Conservation (phyloP, 2,888 invertebrate genomes). For the Macrophya alboannulata region DNA sequence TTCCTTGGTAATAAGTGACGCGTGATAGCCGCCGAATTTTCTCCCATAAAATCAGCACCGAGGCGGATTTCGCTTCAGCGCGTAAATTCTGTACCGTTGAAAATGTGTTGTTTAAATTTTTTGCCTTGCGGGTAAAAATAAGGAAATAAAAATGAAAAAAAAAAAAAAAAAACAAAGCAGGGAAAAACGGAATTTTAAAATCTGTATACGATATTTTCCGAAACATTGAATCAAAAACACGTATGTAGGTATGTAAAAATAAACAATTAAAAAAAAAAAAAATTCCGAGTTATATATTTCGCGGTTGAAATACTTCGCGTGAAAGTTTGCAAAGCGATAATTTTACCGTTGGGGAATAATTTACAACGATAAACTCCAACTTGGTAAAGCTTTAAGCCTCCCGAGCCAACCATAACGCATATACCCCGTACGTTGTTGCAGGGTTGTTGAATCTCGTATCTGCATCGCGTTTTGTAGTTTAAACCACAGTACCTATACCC, state of each 20-base stretch:
- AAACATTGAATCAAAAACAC: background rate
- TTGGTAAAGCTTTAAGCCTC: conserved; percentile 27
- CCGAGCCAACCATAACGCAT: conserved; percentile 7
- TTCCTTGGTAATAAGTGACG: conserved; percentile 17
- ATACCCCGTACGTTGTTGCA: background rate
- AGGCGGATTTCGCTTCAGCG: background rate
- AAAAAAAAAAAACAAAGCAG: too few species aligned
- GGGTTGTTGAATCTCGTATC: conserved; percentile 23
- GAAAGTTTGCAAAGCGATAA: background rate
- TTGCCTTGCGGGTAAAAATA: background rate
- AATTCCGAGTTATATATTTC: background rate
- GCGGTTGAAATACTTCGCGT: background rate
- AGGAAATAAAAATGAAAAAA: background rate
- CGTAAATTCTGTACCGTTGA: background rate
- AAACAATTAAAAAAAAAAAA: background rate
- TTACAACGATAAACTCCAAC: conserved; percentile 8
- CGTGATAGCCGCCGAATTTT: background rate
- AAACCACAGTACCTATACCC: conserved; percentile 12
- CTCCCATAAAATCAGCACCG: background rate
- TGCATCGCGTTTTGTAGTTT: conserved; percentile 27
- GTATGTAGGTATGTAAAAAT: background rate
- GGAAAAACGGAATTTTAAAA: too few species aligned
- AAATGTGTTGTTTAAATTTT: background rate
- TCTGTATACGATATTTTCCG: background rate
- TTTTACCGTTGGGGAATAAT: background rate